These are phyloP conservation scores for Crotalus viridis DNA, from an alignment of 2,113 vertebrate genomes.

Conservation along the genomic window DNA sequence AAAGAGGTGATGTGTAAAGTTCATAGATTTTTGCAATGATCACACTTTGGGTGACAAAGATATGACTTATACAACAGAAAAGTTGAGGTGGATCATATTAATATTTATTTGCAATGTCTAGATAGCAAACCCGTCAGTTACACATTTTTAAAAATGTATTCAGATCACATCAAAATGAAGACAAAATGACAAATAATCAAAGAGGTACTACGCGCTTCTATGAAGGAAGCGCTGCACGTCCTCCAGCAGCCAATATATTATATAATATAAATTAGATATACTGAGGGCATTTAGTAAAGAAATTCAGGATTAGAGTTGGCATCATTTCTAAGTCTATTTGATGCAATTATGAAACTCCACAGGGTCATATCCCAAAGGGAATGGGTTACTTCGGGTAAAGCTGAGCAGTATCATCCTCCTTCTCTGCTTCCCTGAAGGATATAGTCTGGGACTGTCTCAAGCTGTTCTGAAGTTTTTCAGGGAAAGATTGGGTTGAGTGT, in stretches of 20 bases:
- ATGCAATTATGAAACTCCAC: not conserved
- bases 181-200: not conserved
- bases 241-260: not conserved
- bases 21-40: not conserved
- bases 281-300: not conserved
- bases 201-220: not conserved
- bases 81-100: not conserved
- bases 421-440: not conserved
- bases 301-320: not conserved
- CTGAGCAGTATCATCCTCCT: not conserved
- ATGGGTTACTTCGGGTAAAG: not conserved
- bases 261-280: not conserved
- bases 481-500: not conserved
- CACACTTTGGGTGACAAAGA: not conserved
- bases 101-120: not conserved
- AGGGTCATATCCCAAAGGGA: too few relatives aligned
- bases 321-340: not conserved
- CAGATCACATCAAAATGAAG: not conserved
- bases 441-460: constrained; percentile 6
- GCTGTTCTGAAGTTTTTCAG: not conserved
- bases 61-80: not conserved
- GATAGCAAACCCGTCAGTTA: not conserved
- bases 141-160: not conserved
- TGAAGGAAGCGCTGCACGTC: not conserved
- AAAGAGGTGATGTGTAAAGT: not conserved